These are phyloP conservation scores for Dendrocopos noguchii DNA, from an alignment of 2,113 vertebrate genomes.

Conservation along the genomic window DNA sequence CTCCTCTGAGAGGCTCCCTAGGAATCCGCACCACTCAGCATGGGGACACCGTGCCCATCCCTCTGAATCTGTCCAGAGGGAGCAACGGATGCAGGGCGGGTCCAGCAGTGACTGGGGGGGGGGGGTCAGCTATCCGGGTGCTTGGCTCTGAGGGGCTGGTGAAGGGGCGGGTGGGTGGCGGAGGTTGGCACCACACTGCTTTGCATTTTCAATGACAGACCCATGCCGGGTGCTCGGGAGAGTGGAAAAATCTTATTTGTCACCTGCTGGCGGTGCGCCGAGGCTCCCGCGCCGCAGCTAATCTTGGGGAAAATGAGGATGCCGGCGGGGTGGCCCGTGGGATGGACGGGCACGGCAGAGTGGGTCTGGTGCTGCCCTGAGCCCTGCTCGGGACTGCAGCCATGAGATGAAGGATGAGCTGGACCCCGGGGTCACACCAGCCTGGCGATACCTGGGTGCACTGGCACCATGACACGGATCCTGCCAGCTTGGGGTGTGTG, in stretches of 20 bases:
- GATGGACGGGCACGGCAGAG: background rate
- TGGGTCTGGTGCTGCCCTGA: accelerated
- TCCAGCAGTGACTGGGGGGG: background rate
- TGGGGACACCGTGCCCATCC: background rate
- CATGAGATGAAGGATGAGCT: accelerated
- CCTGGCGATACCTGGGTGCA: background rate
- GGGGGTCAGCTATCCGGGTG: background rate
- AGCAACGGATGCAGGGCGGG: accelerated
- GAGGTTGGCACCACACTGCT: conserved; percentile 29
- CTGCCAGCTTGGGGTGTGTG: background rate
- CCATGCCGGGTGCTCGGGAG: conserved; percentile 71
- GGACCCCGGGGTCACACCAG: background rate
- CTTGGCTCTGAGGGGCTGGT: background rate
- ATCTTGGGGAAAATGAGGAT: conserved; percentile 61
- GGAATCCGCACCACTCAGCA: background rate
- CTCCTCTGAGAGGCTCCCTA: accelerated
- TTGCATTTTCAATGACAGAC: conserved; percentile 75
- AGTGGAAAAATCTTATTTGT: conserved; percentile 78
- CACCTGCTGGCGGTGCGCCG: conserved; percentile 63
- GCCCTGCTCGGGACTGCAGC: accelerated
- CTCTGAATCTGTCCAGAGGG: background rate
- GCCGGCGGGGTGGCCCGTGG: background rate
- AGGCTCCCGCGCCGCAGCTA: conserved; percentile 49
- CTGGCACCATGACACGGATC: accelerated
- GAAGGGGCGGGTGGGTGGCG: background rate